These are phyloP conservation scores for Neoscelio sp. DNA, from an alignment of 2,888 invertebrate species.

Conservation along the genomic window DNA sequence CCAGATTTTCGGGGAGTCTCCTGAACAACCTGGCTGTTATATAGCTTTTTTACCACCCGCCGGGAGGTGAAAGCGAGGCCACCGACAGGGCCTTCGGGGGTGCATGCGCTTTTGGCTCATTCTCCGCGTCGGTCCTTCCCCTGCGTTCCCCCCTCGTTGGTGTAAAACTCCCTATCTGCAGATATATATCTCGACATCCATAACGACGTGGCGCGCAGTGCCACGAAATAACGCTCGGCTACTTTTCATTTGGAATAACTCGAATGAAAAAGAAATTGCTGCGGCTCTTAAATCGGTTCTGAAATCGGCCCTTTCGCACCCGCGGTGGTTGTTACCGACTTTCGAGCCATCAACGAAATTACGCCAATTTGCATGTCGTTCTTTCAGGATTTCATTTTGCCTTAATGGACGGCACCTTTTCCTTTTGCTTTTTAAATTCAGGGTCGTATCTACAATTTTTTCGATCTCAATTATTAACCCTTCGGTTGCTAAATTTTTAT, in stretches of 20 bases:
- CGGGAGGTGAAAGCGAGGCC: slow-evolving; percentile 67
- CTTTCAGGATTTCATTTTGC: slow-evolving; percentile 35
- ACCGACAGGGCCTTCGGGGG: slow-evolving; percentile 61
- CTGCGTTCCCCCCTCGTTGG: slow-evolving; percentile 34
- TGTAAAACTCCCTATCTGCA: slow-evolving; percentile 26
- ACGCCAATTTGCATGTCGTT: slow-evolving; percentile 50
- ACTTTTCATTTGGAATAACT: slow-evolving; percentile 45
- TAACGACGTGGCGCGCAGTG: slow-evolving; percentile 37
- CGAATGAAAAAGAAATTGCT: slow-evolving; percentile 50
- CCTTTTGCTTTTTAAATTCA: slow-evolving; percentile 13
- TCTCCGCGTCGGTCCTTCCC: slow-evolving; percentile 39
- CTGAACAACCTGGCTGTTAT: slow-evolving; percentile 73
- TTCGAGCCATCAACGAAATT: slow-evolving; percentile 41
- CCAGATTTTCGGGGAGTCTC: slow-evolving; percentile 75
- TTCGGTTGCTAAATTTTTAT: no score
- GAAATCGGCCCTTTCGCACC: slow-evolving; percentile 45
- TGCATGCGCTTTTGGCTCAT: slow-evolving; percentile 67
- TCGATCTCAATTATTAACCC: no score
- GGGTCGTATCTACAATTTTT: slow-evolving; percentile 11
- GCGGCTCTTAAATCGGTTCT: slow-evolving; percentile 41
- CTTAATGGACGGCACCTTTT: slow-evolving; percentile 34
- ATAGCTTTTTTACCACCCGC: slow-evolving; percentile 76
- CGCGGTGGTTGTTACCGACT: slow-evolving; percentile 29
- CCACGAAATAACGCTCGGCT: slow-evolving; percentile 65
- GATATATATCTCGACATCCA: slow-evolving; percentile 56